Evolutionary conservation across 2,888 invertebrate genomes (phyloP), one percentile per base, ranked within the genome.

Genomic region (Mythimna pallens): DNA sequence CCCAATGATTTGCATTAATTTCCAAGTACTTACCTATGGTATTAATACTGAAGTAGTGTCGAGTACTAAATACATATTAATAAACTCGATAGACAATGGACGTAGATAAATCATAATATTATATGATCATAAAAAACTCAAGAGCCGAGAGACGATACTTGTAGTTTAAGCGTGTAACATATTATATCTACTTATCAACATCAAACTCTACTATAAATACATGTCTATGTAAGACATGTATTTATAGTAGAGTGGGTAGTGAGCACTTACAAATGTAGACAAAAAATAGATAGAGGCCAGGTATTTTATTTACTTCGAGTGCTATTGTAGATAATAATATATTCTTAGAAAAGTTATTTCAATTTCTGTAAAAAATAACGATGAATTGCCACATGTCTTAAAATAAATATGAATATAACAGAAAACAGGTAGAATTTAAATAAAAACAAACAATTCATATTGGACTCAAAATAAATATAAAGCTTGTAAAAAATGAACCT

Each of bases 11-110:
- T 50, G 14, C 58, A 59, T 54, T 7, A 54, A 64, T 14, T 50
- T 7, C 10, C 20, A 40, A 54, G 43, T 22, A 22, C n/a, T 10
- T n/a, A 12, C n/a, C n/a, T n/a, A 12, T n/a, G 7, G 2, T 67
- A 75, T 17, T 50, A 12, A 14, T 40, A 76, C 74, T 43, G 9
- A 76, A 76, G 70, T 70, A 70, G 22, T 50, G n/a, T 55, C 10
- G 22, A 68, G 68, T 68, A 30, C 36, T 75, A 54, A 14, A 12
- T 76, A 76, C 36, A 76, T 50, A 36, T 14, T 65, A 34, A 57
- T 14, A n/a, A 70, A n/a, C 30, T 69, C 50, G 0, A 52, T 2
- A 74, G 43, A 73, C 73, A 73, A 74, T 73, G 50, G 34, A 34
- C 20, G 22, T 34, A 61, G 54, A 62, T 76, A 62, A 76, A n/a